Percentiles rank a stretch among this genome's conserved stretches.
Evolutionary conservation across 1,140 invertebrate species (phyloP).

Genomic region (Marisa cornuarietis): DNA sequence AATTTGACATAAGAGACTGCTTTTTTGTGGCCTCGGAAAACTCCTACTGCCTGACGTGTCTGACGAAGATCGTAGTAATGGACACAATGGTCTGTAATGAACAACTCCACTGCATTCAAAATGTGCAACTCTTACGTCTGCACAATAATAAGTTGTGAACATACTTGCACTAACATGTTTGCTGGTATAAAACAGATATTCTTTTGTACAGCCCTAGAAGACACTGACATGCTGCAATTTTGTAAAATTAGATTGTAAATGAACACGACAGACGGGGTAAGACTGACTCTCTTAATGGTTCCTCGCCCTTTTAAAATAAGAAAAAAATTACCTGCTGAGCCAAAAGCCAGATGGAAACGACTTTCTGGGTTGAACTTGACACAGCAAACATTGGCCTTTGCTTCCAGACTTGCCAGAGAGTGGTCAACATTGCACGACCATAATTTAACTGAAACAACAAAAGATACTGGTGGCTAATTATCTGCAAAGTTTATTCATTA

Average conservation of each 20-base stretch:
- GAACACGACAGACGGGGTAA: too few species aligned
- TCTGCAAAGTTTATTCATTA: too few species aligned
- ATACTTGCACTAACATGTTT: too few species aligned
- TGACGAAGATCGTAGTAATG: conserved; percentile 95
- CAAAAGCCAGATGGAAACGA: conserved; percentile 88
- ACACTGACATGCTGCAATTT: too few species aligned
- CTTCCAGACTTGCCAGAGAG: conserved; percentile 87
- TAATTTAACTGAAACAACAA: conserved; percentile 78
- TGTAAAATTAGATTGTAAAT: too few species aligned
- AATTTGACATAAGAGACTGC: conserved; percentile 98
- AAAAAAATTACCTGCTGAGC: conserved; percentile 76
- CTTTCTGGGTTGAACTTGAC: conserved; percentile 94
- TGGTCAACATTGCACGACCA: conserved; percentile 90
- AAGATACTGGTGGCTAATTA: not conserved
- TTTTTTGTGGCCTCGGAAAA: conserved; percentile 93
- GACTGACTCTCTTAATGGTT: too few species aligned
- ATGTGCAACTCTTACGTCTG: too few species aligned
- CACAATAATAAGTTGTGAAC: too few species aligned
- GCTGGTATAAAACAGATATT: too few species aligned
- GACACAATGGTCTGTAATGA: conserved; percentile 85
- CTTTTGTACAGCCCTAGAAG: too few species aligned
- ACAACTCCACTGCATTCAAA: conserved; percentile 6
- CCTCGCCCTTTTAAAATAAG: too few species aligned
- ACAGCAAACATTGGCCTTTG: conserved; percentile 95
- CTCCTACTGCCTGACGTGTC: conserved; percentile 81